A percentile compares a stretch with the other conserved stretches of the same genome.
phyloP scores from a whole-genome alignment of 2,113 vertebrate genomes.

The Myanophis thanlyinensis region DNA sequence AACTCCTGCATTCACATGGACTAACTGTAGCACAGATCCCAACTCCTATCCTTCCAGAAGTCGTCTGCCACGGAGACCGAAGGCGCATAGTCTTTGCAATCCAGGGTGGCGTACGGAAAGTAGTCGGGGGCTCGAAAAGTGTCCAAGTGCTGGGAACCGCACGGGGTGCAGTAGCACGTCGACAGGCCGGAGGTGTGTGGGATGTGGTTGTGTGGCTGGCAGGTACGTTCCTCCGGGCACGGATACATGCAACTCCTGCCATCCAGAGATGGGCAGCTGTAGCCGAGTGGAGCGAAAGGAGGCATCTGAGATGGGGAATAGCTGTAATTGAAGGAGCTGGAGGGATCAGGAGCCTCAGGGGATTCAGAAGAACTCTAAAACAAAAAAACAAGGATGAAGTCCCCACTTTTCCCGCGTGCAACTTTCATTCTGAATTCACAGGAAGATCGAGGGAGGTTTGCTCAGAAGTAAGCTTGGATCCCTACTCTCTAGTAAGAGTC shows the following conservation, averaged over 20 bases:
- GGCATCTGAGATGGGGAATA: constrained; percentile 80
- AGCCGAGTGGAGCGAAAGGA: constrained; percentile 72
- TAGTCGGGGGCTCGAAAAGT: constrained; percentile 51
- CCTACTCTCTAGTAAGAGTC: not conserved
- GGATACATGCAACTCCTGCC: constrained; percentile 57
- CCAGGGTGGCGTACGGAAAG: constrained; percentile 65
- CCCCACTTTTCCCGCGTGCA: rapidly evolving
- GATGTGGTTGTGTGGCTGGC: constrained; percentile 42
- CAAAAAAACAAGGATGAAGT: not conserved
- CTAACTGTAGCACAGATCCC: constrained; percentile 85
- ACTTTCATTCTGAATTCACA: not conserved
- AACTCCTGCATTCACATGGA: constrained; percentile 14
- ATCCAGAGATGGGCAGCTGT: constrained; percentile 76
- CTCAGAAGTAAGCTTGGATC: not conserved
- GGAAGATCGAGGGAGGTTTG: too few relatives aligned
- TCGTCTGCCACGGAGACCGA: constrained; percentile 58
- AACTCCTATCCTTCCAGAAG: constrained; percentile 75
- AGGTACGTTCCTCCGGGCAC: constrained; percentile 64
- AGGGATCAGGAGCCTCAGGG: constrained; percentile 71
- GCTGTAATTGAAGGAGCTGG: constrained; percentile 75
- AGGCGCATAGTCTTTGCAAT: constrained; percentile 70
- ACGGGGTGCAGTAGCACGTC: constrained; percentile 73
- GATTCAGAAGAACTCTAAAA: constrained; percentile 75
- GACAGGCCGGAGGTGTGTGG: constrained; percentile 59
- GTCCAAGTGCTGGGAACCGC: constrained; percentile 59